Conservation (phyloP, 2,888 invertebrate species). For the Plagodis dolabraria region DNA sequence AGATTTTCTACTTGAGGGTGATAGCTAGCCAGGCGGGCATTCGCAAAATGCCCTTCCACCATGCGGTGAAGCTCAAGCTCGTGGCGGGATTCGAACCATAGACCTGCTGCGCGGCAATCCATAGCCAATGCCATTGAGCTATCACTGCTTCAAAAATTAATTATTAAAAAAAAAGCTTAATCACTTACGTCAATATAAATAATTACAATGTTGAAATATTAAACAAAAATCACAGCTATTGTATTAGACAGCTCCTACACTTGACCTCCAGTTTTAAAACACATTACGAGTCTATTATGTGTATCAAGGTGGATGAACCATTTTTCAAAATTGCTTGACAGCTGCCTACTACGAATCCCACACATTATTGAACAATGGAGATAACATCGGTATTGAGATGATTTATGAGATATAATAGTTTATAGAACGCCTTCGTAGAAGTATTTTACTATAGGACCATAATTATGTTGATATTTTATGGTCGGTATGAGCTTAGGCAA, state of each 20-base stretch:
- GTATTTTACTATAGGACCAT: not conserved
- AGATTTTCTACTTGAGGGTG: no score
- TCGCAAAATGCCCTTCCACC: no score
- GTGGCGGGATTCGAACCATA: no score
- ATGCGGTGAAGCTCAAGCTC: no score
- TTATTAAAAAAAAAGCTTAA: no score
- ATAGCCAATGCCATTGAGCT: no score
- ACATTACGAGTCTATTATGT: conserved; percentile 8
- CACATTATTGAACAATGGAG: conserved; percentile 18
- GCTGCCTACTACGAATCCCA: conserved; percentile 21
- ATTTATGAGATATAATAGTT: conserved; percentile 9
- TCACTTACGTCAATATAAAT: not conserved
- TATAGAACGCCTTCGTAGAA: conserved; percentile 3
- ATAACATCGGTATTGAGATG: conserved; percentile 12
- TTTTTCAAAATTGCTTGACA: conserved; percentile 18
- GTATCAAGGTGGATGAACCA: conserved; percentile 8
- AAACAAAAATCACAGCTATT: not conserved
- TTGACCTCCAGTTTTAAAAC: conserved; percentile 14
- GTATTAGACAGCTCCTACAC: conserved; percentile 12
- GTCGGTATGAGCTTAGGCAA: no score
- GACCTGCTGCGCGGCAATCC: no score
- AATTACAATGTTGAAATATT: not conserved
- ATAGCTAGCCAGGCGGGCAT: no score
- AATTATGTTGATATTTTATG: not conserved
- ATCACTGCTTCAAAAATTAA: no score